These are phyloP conservation scores for Bombus affinis DNA, from an alignment of 1,140 invertebrate genomes.

Conservation along the genomic window DNA sequence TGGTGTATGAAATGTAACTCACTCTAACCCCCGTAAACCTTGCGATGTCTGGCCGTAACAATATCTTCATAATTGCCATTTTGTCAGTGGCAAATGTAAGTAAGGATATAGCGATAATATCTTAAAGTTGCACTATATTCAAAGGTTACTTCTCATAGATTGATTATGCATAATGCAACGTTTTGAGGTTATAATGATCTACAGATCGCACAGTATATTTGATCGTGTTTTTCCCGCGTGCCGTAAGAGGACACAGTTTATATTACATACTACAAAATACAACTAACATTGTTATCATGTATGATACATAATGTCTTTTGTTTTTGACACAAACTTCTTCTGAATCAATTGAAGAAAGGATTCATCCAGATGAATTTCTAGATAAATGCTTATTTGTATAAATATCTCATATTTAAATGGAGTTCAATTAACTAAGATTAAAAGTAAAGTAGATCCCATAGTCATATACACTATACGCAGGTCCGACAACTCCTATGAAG, in stretches of 20 bases:
- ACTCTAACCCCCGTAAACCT: conserved; percentile 72
- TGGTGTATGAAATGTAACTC: conserved; percentile 60
- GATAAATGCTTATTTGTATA: neutral
- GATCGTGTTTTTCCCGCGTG: conserved; percentile 55
- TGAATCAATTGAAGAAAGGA: neutral
- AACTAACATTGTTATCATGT: neutral
- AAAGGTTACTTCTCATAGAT: conserved; percentile 35
- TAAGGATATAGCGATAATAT: conserved; percentile 20
- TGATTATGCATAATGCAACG: conserved; percentile 60
- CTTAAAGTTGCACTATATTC: conserved; percentile 44
- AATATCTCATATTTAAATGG: neutral
- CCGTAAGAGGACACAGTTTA: conserved; percentile 62
- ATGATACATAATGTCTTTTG: neutral
- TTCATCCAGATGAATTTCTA: neutral
- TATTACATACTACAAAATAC: neutral
- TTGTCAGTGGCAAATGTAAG: neutral
- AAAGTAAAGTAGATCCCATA: neutral
- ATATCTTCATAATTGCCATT: conserved; percentile 73
- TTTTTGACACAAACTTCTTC: neutral
- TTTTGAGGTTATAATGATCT: conserved; percentile 60
- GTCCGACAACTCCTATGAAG: too few species aligned
- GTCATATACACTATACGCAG: too few species aligned
- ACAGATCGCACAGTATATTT: conserved; percentile 34
- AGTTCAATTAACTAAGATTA: neutral
- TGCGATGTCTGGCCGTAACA: conserved; percentile 66